A percentile compares a stretch with the other conserved stretches of the same genome.
phyloP scores from a whole-genome alignment of 2,113 vertebrate genomes.

The Antechinus stuartii region DNA sequence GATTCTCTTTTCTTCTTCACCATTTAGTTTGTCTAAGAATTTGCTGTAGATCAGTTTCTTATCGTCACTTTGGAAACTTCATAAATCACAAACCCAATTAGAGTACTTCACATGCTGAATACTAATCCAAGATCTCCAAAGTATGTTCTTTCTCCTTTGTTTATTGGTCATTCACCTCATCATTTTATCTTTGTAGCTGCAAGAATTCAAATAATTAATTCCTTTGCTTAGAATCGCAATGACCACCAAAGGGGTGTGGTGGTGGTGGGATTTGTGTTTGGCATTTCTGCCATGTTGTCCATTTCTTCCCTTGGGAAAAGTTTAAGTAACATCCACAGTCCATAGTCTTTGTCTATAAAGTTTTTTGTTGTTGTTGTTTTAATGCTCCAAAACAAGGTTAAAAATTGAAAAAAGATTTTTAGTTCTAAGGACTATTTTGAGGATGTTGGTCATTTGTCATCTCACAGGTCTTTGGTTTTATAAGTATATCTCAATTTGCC shows the following conservation, averaged over 20 bases:
- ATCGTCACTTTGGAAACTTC: background rate
- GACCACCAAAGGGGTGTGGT: background rate
- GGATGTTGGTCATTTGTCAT: slow-evolving; percentile 35
- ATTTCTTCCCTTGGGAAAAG: background rate
- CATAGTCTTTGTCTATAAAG: background rate
- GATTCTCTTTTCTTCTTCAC: slow-evolving; percentile 31
- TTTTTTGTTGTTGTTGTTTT: background rate
- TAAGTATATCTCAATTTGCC: background rate
- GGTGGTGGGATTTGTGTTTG: background rate
- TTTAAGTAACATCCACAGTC: background rate
- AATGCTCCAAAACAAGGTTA: background rate
- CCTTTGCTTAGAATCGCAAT: background rate
- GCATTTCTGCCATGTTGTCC: background rate
- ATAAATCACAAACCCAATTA: background rate
- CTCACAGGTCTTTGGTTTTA: slow-evolving; percentile 34
- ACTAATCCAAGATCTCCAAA: slow-evolving; percentile 25
- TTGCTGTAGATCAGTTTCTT: background rate
- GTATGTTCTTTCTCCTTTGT: slow-evolving; percentile 38
- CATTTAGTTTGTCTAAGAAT: slow-evolving; percentile 30
- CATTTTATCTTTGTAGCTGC: slow-evolving; percentile 1
- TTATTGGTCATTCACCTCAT: slow-evolving; percentile 31
- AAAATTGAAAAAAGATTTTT: slow-evolving; percentile 28
- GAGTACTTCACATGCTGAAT: background rate
- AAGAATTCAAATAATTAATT: slow-evolving; percentile 63
- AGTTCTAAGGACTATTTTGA: background rate